Evolutionary conservation across 2,797 vertebrate genomes (phyloP).

Genomic region (Ataeniobius toweri): DNA sequence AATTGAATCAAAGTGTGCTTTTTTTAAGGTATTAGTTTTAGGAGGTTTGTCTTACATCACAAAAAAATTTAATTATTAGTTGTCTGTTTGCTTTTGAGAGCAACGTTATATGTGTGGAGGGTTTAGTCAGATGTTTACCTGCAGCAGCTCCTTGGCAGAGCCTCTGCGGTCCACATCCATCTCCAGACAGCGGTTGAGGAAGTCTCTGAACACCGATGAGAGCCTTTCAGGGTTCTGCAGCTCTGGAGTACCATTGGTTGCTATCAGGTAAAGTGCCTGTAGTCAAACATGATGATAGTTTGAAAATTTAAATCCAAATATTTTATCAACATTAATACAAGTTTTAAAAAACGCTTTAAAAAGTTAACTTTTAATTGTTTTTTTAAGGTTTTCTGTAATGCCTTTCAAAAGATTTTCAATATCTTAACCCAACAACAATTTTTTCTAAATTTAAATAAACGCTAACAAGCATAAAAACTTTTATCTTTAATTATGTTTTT

Average conservation of each 20-base stretch:
- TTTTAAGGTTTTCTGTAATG: too few species aligned
- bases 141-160: conserved; percentile 94
- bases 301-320: not conserved
- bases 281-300: not conserved
- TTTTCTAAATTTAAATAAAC: too few species aligned
- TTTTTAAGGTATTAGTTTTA: too few species aligned
- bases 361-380: not conserved
- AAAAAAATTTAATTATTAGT: too few species aligned
- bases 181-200: conserved; percentile 96
- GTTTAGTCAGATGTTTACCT: conserved; percentile 79
- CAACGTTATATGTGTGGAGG: not conserved
- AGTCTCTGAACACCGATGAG: conserved; percentile 95
- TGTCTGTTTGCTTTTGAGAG: not conserved
- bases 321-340: not conserved
- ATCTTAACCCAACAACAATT: too few species aligned
- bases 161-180: conserved; percentile 99
- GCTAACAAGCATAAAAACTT: not conserved
- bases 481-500: not conserved
- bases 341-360: not conserved
- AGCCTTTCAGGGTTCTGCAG: conserved; percentile 98
- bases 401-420: too few species aligned
- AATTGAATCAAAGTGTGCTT: too few species aligned
- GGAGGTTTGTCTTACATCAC: too few species aligned
- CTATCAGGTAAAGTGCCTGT: conserved; percentile 97
- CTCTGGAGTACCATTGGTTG: conserved; percentile 97